These are phyloP conservation scores for Sylvicapra grimmia DNA, from an alignment of 2,113 vertebrate genomes.

Conservation along the genomic window DNA sequence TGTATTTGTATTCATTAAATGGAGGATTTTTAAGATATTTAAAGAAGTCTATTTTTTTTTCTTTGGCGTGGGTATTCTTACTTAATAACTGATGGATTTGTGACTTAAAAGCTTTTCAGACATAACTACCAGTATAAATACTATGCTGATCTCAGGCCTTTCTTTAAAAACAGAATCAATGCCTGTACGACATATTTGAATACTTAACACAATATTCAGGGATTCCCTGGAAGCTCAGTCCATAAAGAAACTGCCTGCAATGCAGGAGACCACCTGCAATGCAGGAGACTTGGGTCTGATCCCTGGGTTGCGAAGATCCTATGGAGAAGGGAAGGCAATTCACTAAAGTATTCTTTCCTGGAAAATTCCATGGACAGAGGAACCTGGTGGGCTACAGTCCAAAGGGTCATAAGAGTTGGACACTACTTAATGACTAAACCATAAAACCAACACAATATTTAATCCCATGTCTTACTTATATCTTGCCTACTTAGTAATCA, in stretches of 20 bases:
- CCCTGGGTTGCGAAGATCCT: not conserved
- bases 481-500: not conserved
- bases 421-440: not conserved
- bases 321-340: not conserved
- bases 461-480: not conserved
- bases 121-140: slow-evolving; percentile 5
- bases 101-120: not conserved
- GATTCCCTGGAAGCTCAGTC: not conserved
- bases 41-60: not conserved
- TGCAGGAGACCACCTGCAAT: not conserved
- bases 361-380: not conserved
- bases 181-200: not conserved
- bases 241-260: not conserved
- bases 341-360: not conserved
- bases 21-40: not conserved
- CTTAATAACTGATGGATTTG: not conserved
- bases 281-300: not conserved
- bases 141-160: not conserved
- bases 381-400: not conserved
- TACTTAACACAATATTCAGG: not conserved
- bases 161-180: slow-evolving; percentile 14
- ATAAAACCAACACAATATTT: not conserved
- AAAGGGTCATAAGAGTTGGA: not conserved
- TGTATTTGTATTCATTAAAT: slow-evolving; percentile 24
- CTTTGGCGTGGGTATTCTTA: not conserved